Base-by-base conservation (phyloP, 64 coral and sea anemone genomes). In the Orbicella faveolata region DNA sequence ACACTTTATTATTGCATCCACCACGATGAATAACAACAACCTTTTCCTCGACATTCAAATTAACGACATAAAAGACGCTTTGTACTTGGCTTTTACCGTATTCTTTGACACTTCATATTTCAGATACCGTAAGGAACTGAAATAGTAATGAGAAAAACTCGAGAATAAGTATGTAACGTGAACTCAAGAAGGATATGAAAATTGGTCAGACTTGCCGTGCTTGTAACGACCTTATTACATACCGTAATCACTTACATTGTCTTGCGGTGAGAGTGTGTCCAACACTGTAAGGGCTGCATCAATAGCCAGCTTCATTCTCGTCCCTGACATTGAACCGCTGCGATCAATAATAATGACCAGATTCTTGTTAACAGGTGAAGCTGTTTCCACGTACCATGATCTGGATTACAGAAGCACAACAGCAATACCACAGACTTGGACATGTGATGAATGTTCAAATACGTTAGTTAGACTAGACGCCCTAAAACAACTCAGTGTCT, bases 341-440 rank as follows among this genome's bases (percentile, higher is more conserved):
- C 74, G 51, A 64, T 91, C 89, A 48, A 91, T 84, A 23, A 91
- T 84, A 23, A 91, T 91, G 20, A 91, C 89, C 14, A 91, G 35
- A 75, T 91, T 91, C 21, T 91, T 91, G 35, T 76, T 91, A 55
- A 83, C 69, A 76, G 89, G 82, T 13, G 82, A 83, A 18, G 89
- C 89, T 26, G 89, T 75, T 75, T 84, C 79, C 17, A 75, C 89
- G 53, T 85, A 91, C 89, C 89, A 91, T 7, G 89, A 84, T 83
- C 89, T 91, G 59, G 65, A 53, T 52, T 19, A 17, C 20, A 85
- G 0, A 52, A 25, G 30, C n/a, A 14, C 67, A 23, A 1, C 21
- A 23, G 25, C 54, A 57, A 57, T 57, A 57, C 7, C 9, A 20
- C 53, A 36, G 9, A 34, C 11, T 61, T 61, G n/a, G 14, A 11